Evolutionary conservation across 1,140 invertebrate species (phyloP), one percentile per base, ranked within the genome.

Genomic region (Camponotus floridanus): DNA sequence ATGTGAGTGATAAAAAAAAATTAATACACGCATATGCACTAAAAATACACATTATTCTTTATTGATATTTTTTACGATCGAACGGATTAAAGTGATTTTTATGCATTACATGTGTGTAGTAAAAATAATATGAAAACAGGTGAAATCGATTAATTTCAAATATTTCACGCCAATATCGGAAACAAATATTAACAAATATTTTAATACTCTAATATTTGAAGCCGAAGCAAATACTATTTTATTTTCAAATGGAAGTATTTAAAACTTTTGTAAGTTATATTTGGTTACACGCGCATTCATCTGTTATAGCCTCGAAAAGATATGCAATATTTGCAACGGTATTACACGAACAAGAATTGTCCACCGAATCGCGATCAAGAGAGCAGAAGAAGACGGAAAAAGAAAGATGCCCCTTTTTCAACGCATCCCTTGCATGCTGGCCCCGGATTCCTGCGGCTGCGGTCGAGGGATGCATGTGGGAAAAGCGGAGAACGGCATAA

Each of bases 361-460:
- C 11, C 31, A n/a, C 7, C 21, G 11, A 18, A 51, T 51, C 15
- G 36, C 42, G 15, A 73, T 81, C 59, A 48, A 64, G 26, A 68
- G 42, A n/a, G 65, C 42, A 48, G 59, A 39, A 48, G 33, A 13
- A 48, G 74, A 61, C 42, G 36, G 67, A 57, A 55, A 89, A 89
- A 84, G 68, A 64, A 57, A 48, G 21, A 39, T 65, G 51, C 67
- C 21, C 15, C 33, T 61, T 42, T 21, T 59, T 18, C 15, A 51
- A 3, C 3, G 18, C 8, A 74, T 57, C 51, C 33, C 57, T 11
- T 73, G 33, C 74, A 39, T 21, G 42, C 18, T 21, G 62, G 6
- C 26, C 26, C n/a, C 36, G 73, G 70, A 89, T 89, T 90, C 85
- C 73, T 87, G 88, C 15, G 87, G 88, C 59, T 45, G 78, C 48